Evolutionary conservation across 1,140 invertebrate genomes (phyloP), one percentile per base, ranked within the genome.

Genomic region (Drosophila virilis): DNA sequence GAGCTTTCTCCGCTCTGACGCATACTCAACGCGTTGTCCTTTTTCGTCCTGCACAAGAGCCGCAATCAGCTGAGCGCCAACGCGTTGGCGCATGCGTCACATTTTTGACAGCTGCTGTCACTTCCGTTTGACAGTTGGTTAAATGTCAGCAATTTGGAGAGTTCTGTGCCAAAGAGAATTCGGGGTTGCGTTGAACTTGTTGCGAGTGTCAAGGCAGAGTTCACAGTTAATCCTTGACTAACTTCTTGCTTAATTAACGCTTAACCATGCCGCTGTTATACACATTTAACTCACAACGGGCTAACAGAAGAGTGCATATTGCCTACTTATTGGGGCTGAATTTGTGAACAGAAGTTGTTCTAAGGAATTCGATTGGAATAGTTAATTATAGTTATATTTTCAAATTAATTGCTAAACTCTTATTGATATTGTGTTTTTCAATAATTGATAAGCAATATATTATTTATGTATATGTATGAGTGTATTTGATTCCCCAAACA

Each of bases 41-140:
- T 65, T 40, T 66, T 66, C 37, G 48, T 77, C 77, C 77, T 80
- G 42, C 33, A 33, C 15, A 40, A 57, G 45, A n/a, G 17, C 37
- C 40, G 1, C 61, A 57, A 74, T 52, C 81, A 85, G 78, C 82
- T 85, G 81, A 74, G 48, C 15, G 42, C 12, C 59, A 8, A 6
- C 38, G 8, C 2, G 0, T 15, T 1, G 7, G 65, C 75, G 75
- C 75, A 77, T 74, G 75, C 71, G 65, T 17, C 54, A 52, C 1
- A 5, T 46, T 46, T 66, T 45, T 55, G 54, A 73, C 50, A 66
- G 57, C 59, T 52, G 57, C 59, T 52, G 46, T 32, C 17, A 28
- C 7, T 28, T 15, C 28, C 17, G 12, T 66, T 45, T 66, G 64
- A 77, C 57, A 66, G 62, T 54, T 76, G 32, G 13, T 15, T 13